Base-by-base conservation (phyloP, 2,113 vertebrate species). In the Eretmodus cyanostictus region DNA sequence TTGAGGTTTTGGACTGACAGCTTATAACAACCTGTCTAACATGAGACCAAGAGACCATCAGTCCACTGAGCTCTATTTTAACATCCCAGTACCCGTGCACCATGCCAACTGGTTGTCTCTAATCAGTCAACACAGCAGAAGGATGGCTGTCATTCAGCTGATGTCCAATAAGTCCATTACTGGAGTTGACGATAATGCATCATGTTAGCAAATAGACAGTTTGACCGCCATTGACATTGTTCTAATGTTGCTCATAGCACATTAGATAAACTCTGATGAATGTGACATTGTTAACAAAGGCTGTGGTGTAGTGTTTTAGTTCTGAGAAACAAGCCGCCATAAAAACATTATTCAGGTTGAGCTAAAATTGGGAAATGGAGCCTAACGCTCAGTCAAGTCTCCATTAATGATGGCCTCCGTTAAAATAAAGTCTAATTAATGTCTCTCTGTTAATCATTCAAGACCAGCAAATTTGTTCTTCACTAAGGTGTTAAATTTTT, bases 201-300 rank as follows among this genome's bases (percentile, higher is more conserved):
- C 87, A 85, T 42, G 34, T 76, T 42, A 61, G 68, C 29, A 86
- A 83, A 90, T 12, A 1, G 54, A 6, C 2, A 53, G 63, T 81
- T 83, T 83, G 87, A 91, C 87, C 71, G 51, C n/a, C 66, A 59
- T 55, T 93, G 89, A 91, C 89, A 63, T 91, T 93, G 83, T 19
- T 82, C 22, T 86, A 84, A 88, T 89, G 80, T 80, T 53, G 57
- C 80, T 5, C 59, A 79, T 17, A 73, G 73, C 82, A 82, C 86
- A 84, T 89, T 47, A 86, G 13, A 88, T 78, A 36, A 85, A 92
- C 49, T 59, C 82, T 73, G 81, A 91, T 84, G 8, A 45, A 91
- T 83, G 36, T 27, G 71, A 57, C 51, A 29, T 49, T 51, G 49
- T 54, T 47, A 59, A 82, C 68, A 71, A 87, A 86, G 59, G 71